phyloP scores from a whole-genome alignment of 2,888 invertebrate genomes.

The Spilosoma lubricipeda region DNA sequence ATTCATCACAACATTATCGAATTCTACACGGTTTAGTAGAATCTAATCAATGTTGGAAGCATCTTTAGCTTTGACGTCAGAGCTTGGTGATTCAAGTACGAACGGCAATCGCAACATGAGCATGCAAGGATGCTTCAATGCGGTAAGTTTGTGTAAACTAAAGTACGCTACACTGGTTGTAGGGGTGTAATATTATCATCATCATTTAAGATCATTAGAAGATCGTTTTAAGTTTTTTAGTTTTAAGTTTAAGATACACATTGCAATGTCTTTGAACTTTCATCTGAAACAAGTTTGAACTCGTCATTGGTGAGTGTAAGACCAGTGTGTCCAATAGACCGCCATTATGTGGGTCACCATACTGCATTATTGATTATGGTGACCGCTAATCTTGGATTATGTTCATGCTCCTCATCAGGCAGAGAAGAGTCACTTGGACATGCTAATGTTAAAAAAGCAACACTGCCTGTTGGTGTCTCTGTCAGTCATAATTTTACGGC shows the following conservation, averaged over 20 bases:
- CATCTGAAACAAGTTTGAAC: background rate
- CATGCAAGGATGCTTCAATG: conserved; percentile 30
- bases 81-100: conserved; percentile 40
- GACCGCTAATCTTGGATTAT: too few relatives aligned
- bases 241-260: too few relatives aligned
- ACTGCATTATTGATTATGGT: too few relatives aligned
- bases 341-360: too few relatives aligned
- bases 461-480: too few relatives aligned
- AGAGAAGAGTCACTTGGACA: too few relatives aligned
- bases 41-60: conserved; percentile 38
- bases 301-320: background rate
- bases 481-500: too few relatives aligned
- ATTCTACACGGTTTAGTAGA: conserved; percentile 36
- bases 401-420: too few relatives aligned
- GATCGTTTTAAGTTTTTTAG: background rate
- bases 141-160: background rate
- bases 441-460: too few relatives aligned
- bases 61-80: conserved; percentile 44
- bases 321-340: too few relatives aligned
- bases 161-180: background rate
- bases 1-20: conserved; percentile 34
- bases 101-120: conserved; percentile 20
- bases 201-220: background rate
- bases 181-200: background rate
- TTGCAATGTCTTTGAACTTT: background rate